Evolutionary conservation across 2,888 invertebrate species (phyloP), one percentile per base, ranked within the genome.

Genomic region (Coleophora deauratella): DNA sequence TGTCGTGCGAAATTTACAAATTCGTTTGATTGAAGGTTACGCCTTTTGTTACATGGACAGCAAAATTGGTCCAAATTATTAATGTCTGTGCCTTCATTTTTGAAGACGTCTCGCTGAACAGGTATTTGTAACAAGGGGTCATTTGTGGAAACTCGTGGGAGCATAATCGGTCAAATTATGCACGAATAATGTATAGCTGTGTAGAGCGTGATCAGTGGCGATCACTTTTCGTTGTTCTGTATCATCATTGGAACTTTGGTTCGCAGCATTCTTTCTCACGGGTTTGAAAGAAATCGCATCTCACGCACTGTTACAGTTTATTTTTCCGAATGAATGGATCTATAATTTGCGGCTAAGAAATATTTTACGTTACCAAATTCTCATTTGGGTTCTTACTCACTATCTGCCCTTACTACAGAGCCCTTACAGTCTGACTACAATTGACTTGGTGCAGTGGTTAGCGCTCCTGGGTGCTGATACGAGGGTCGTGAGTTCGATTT

Each of bases 221-320:
- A 65, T 72, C 60, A 65, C 60, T 72, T 72, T 73, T 66, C 54
- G 55, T 55, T 58, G 51, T 61, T 59, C 60, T 55, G 60, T 62
- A 58, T 64, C 60, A 56, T 56, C 46, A 37, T 49, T 48, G 48
- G 48, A 48, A 49, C 56, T 66, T 68, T 55, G 32, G 21, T 21
- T 21, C 21, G 55, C 50, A 45, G 43, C 48, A 54, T 50, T 63
- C 51, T 64, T 66, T 70, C 66, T 62, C 70, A 68, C 67, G 71
- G 9, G 50, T 54, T 55, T 49, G 43, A 44, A 42, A 46, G 15
- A 32, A 35, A 33, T 28, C 12, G 1, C 27, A 28, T 47, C 49
- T 44, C 51, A 50, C 53, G 50, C 21, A 21, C 44, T 35, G 34
- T 27, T 35, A 36, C 37, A 37, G 33, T 40, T 39, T 27, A 15